Base-by-base conservation (phyloP, 2,888 invertebrate genomes). In the Salticus scenicus region DNA sequence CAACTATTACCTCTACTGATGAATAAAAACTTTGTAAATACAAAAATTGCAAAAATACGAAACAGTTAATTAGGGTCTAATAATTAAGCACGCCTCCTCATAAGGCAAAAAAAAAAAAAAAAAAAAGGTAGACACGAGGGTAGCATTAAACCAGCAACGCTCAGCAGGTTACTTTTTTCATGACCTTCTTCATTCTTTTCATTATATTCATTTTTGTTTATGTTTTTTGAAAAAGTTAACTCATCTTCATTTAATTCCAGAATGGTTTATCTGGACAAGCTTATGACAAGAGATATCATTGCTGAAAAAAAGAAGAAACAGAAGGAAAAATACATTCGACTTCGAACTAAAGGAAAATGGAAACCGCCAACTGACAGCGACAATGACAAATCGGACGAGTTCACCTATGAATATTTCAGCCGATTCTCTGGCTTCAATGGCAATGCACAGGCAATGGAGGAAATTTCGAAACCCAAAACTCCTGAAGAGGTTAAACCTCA, bases 331-430 rank as follows among this genome's bases (percentile, higher is more conserved):
- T 72, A 67, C 10, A 30, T 70, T 5, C 51, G 75, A 0, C 41
- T 63, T 0, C 24, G 67, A 27, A 70, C 31, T 33, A 41, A 27
- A 7, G 42, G 47, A 0, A 24, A 28, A 14, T 14, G 31, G 7
- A 57, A 63, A 37, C 14, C 27, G 37, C 20, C 27, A 20, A 17
- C 7, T n/a, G 75, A 75, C 5, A 51, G 41, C 17, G 51, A 47
- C 27, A 24, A 28, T 14, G 47, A 64, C 20, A 76, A 76, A 51
- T 24, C 64, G 0, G 78, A 87, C 30, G 77, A 82, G 20, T 70
- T 87, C 57, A 75, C 71, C 14, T 87, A 87, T 37, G 87, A 87
- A 10, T 78, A 51, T 51, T 87, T 82, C 78, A 82, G 80, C 20
- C 75, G 86, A 12, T 42, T 51, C 12, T 72, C 67, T 33, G 42